Conservation (phyloP, 2,797 vertebrate species). For the Cryptoblepharus egeriae region DNA sequence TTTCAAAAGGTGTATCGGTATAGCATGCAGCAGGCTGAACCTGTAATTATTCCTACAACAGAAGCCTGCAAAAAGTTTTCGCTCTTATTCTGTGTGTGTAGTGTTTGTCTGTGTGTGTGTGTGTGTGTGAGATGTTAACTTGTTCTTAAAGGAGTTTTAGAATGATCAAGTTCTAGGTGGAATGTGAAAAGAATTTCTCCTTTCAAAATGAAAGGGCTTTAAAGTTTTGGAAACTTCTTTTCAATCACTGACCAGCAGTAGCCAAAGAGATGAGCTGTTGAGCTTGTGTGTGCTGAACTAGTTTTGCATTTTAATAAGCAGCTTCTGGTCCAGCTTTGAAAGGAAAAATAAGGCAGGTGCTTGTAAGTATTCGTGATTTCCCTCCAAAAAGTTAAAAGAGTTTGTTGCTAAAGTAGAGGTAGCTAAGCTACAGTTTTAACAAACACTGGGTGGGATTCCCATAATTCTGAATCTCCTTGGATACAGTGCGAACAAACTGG, state of each 20-base stretch:
- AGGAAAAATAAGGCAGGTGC: constrained; percentile 55
- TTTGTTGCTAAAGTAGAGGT: constrained; percentile 42
- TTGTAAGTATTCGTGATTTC: constrained; percentile 38
- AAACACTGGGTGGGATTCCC: constrained; percentile 26
- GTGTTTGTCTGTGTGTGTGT: neutral
- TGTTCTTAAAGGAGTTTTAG: no score
- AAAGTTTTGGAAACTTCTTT: neutral
- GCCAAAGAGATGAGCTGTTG: constrained; percentile 45
- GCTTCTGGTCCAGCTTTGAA: constrained; percentile 34
- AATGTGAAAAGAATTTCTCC: constrained; percentile 1
- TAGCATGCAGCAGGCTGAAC: constrained; percentile 60
- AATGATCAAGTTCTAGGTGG: neutral
- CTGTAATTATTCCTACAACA: constrained; percentile 61
- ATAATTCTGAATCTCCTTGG: neutral
- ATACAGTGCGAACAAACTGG: neutral
- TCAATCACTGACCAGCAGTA: neutral
- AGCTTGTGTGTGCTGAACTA: constrained; percentile 33
- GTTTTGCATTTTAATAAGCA: constrained; percentile 58
- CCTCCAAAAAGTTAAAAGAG: constrained; percentile 45
- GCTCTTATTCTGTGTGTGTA: neutral
- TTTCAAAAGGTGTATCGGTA: constrained; percentile 66
- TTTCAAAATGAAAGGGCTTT: neutral
- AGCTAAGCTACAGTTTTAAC: constrained; percentile 26
- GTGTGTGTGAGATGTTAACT: neutral
- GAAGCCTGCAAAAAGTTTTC: constrained; percentile 35